Conservation (phyloP, 2,888 invertebrate species). For the Caenorhabditis doughertyi region DNA sequence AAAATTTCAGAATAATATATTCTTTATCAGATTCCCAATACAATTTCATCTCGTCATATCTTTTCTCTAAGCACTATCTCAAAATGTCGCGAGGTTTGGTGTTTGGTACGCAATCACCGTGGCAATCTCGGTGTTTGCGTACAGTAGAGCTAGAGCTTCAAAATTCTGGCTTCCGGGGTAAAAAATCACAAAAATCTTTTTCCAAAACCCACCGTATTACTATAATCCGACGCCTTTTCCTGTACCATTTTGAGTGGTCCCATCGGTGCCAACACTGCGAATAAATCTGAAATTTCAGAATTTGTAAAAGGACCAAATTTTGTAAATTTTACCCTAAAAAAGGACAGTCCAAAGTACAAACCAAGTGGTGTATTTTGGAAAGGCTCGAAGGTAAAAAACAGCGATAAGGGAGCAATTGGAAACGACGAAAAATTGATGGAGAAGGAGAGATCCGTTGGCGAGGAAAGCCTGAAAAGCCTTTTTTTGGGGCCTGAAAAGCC, state of each 20-base stretch:
- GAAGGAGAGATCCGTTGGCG: conserved; percentile 47
- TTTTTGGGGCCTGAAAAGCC: not conserved
- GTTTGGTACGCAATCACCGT: too few species aligned
- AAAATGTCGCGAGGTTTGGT: too few species aligned
- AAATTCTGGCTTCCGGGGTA: too few species aligned
- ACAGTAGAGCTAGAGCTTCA: too few species aligned
- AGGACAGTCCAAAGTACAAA: conserved; percentile 72
- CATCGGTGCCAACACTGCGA: conserved; percentile 76
- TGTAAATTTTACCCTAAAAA: conserved; percentile 68
- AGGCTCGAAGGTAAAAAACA: conserved; percentile 73
- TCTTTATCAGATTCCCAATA: too few species aligned
- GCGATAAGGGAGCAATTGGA: conserved; percentile 76
- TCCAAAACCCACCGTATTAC: conserved; percentile 67
- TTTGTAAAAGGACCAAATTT: not conserved
- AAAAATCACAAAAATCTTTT: too few species aligned
- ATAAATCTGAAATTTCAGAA: conserved; percentile 66
- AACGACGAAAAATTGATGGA: conserved; percentile 76
- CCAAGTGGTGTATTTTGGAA: conserved; percentile 76
- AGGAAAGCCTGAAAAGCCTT: conserved; percentile 60
- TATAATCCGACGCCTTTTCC: conserved; percentile 75
- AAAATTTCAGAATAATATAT: too few species aligned
- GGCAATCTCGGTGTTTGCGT: too few species aligned
- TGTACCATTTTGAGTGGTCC: conserved; percentile 75
- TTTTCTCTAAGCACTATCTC: too few species aligned
- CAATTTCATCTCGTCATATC: too few species aligned